Evolutionary conservation across 1,140 invertebrate species (phyloP).

Genomic region (Ephestia elutella): DNA sequence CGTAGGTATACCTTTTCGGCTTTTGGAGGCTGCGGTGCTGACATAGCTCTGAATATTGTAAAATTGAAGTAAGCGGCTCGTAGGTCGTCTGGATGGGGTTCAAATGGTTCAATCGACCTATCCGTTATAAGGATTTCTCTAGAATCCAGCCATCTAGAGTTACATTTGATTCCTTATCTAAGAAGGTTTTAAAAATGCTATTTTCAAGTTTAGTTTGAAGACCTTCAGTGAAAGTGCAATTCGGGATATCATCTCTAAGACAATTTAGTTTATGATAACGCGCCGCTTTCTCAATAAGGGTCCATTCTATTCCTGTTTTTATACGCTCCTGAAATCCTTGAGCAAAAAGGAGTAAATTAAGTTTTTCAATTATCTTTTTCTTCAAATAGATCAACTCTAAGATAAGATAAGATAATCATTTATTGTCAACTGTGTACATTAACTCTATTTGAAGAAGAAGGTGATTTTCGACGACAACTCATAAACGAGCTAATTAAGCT

Average conservation of each 20-base stretch:
- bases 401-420: too few relatives aligned
- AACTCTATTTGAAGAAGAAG: too few relatives aligned
- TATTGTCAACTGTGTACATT: too few relatives aligned
- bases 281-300: slow-evolving; percentile 34
- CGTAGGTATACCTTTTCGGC: slow-evolving; percentile 45
- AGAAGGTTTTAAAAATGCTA: slow-evolving; percentile 48
- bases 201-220: slow-evolving; percentile 50
- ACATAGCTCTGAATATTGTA: slow-evolving; percentile 58
- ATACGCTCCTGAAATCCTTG: slow-evolving; percentile 56
- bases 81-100: slow-evolving; percentile 55
- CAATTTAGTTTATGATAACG: slow-evolving; percentile 36
- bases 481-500: too few relatives aligned
- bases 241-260: slow-evolving; percentile 25
- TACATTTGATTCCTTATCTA: slow-evolving; percentile 41
- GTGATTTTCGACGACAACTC: too few relatives aligned
- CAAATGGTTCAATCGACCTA: slow-evolving; percentile 32
- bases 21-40: slow-evolving; percentile 54
- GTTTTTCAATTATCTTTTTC: too few relatives aligned
- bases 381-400: too few relatives aligned
- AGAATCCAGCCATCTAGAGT: slow-evolving; percentile 52
- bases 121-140: slow-evolving; percentile 44
- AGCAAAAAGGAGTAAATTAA: too few relatives aligned
- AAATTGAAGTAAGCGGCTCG: slow-evolving; percentile 57
- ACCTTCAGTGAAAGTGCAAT: slow-evolving; percentile 40
- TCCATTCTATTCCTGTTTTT: slow-evolving; percentile 57